phyloP scores from a whole-genome alignment of 2,888 invertebrate species.

The Acutogordius australiensis region DNA sequence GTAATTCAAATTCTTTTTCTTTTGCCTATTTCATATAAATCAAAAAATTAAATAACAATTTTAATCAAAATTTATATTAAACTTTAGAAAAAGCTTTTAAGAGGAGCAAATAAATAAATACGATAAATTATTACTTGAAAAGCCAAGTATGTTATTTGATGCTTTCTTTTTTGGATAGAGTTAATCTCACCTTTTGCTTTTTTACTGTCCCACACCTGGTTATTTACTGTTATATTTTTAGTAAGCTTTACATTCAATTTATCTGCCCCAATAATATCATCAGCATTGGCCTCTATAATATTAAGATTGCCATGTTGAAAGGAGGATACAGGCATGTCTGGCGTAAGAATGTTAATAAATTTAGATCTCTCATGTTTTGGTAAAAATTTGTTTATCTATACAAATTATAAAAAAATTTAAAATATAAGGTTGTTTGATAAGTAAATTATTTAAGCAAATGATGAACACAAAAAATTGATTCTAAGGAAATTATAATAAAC shows the following conservation, averaged over 20 bases:
- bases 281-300: not conserved
- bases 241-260: not conserved
- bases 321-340: too few relatives aligned
- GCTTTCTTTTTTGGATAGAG: not conserved
- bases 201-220: slow-evolving; percentile 1
- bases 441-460: too few relatives aligned
- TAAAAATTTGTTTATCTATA: too few relatives aligned
- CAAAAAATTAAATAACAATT: not conserved
- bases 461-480: too few relatives aligned
- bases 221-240: not conserved
- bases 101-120: not conserved
- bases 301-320: too few relatives aligned
- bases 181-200: not conserved
- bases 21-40: not conserved
- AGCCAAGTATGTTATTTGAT: slow-evolving; percentile 6
- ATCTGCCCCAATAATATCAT: not conserved
- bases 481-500: too few relatives aligned
- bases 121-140: not conserved
- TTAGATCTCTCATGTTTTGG: too few relatives aligned
- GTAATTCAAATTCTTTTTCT: slow-evolving; percentile 9
- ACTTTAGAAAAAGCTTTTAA: not conserved
- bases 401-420: too few relatives aligned
- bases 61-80: not conserved
- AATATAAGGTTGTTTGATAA: too few relatives aligned
- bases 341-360: too few relatives aligned